These are phyloP conservation scores for Notodonta ziczac DNA, from an alignment of 2,888 invertebrate species.

Conservation along the genomic window DNA sequence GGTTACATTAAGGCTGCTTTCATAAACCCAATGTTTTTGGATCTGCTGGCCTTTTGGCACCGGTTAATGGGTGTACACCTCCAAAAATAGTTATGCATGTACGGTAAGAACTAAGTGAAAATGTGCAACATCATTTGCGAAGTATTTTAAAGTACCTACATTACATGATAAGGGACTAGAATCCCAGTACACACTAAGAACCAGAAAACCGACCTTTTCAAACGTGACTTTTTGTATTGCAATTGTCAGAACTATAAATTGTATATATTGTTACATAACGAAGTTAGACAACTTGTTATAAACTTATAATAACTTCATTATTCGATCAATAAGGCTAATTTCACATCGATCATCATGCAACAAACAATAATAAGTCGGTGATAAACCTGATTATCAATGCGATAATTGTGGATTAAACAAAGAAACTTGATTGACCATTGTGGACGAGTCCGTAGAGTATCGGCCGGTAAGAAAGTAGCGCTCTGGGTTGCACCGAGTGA, in stretches of 20 bases:
- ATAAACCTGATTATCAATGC: slow-evolving; percentile 1
- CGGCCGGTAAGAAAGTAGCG: slow-evolving; percentile 74
- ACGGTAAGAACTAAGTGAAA: no score
- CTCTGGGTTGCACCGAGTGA: slow-evolving; percentile 73
- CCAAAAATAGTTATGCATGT: neutral
- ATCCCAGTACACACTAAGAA: neutral
- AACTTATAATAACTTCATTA: neutral
- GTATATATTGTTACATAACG: neutral
- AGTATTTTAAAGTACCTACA: no score
- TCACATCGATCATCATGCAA: neutral
- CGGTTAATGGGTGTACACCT: neutral
- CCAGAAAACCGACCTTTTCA: neutral
- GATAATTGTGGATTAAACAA: slow-evolving; percentile 5
- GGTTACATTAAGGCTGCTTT: slow-evolving; percentile 52
- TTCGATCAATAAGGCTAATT: neutral
- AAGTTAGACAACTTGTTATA: neutral
- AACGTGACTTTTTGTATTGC: neutral
- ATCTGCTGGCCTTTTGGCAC: neutral
- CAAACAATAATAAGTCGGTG: neutral
- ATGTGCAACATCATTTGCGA: no score
- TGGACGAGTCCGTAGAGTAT: slow-evolving; percentile 55
- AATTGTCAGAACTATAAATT: neutral
- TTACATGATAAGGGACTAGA: no score
- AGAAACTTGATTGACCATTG: slow-evolving; percentile 39
- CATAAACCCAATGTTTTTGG: slow-evolving; percentile 28